These are phyloP conservation scores for Strongylocentrotus purpuratus DNA, from an alignment of 35 echinoderm and acorn worm genomes.

Conservation along the genomic window DNA sequence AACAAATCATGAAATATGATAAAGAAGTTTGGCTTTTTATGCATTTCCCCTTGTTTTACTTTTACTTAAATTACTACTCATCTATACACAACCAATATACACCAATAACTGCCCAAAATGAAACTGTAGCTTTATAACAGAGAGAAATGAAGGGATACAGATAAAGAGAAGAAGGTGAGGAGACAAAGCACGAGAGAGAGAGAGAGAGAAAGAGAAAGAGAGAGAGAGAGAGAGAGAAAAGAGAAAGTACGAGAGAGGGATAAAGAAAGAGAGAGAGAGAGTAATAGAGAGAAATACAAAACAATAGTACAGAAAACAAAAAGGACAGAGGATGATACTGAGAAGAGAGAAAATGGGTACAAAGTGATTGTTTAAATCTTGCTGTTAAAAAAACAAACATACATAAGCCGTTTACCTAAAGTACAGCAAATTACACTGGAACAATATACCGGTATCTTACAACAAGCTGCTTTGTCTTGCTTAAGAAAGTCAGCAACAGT, in stretches of 20 bases:
- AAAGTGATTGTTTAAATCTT: not conserved
- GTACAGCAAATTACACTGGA: not conserved
- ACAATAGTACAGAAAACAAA: not conserved
- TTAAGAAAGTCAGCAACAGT: not conserved
- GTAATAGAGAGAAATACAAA: not conserved
- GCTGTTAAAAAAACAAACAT: not conserved
- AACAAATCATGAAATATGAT: not conserved
- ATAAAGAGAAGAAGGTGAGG: not conserved
- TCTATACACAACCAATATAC: not conserved
- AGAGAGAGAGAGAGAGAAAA: not conserved
- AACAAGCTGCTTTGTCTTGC: not conserved
- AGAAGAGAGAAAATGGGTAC: not conserved
- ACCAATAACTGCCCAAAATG: not conserved
- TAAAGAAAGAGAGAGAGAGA: not conserved
- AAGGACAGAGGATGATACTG: not conserved
- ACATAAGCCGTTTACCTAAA: not conserved
- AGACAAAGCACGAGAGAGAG: not conserved
- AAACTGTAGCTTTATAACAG: too few relatives aligned
- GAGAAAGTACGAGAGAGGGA: too few relatives aligned
- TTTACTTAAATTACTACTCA: not conserved
- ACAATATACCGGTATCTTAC: not conserved
- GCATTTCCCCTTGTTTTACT: not conserved
- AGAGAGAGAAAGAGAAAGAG: not conserved
- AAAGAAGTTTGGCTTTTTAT: not conserved
- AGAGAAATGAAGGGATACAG: not conserved